These are phyloP conservation scores for Amphiprion ocellaris DNA, from an alignment of 2,113 vertebrate genomes.

Conservation along the genomic window DNA sequence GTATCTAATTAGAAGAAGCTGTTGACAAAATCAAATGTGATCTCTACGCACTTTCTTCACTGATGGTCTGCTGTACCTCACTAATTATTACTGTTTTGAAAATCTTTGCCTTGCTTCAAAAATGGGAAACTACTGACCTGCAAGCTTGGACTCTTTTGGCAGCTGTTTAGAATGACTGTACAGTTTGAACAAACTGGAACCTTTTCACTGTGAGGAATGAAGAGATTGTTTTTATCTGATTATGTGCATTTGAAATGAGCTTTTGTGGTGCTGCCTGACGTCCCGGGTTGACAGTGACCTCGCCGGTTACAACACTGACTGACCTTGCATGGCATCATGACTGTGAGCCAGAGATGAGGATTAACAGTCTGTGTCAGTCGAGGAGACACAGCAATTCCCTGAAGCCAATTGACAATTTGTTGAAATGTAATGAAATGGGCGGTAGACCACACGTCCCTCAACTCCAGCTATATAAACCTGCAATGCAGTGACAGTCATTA, in stretches of 20 bases:
- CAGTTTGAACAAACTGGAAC: slow-evolving; percentile 17
- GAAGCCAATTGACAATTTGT: slow-evolving; percentile 59
- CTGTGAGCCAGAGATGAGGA: slow-evolving; percentile 64
- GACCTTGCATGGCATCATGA: slow-evolving; percentile 64
- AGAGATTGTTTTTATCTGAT: slow-evolving; percentile 35
- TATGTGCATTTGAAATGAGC: slow-evolving; percentile 38
- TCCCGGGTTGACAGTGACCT: slow-evolving; percentile 25
- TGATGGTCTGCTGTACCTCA: background rate
- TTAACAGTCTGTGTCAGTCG: slow-evolving; percentile 64
- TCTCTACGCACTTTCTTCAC: background rate
- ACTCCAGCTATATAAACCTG: slow-evolving; percentile 32
- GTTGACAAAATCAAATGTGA: background rate
- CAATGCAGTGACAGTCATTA: slow-evolving; percentile 13
- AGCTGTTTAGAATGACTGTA: slow-evolving; percentile 6
- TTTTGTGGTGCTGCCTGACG: slow-evolving; percentile 19
- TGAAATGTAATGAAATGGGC: slow-evolving; percentile 56
- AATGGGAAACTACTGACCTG: background rate
- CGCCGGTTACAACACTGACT: slow-evolving; percentile 25
- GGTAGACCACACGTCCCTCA: slow-evolving; percentile 6
- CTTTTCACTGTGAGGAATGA: slow-evolving; percentile 7
- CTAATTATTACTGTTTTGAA: background rate
- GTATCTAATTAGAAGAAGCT: slow-evolving; percentile 44
- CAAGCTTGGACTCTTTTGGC: background rate
- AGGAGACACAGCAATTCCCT: slow-evolving; percentile 42
- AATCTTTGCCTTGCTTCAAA: slow-evolving; percentile 12